These are phyloP conservation scores for Schizotus pectinicornis DNA, from an alignment of 2,888 invertebrate species.

Conservation along the genomic window DNA sequence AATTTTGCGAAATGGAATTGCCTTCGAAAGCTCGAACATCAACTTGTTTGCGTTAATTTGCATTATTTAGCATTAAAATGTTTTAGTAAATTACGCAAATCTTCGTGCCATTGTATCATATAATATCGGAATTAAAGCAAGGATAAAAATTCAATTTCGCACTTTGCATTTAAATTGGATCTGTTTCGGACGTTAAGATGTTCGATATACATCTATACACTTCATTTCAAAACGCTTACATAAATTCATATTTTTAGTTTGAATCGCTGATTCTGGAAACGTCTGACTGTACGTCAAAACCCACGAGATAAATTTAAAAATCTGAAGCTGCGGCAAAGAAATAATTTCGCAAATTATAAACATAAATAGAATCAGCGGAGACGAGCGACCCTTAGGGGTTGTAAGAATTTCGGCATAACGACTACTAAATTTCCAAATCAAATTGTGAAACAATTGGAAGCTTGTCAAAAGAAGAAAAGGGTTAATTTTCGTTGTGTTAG, in stretches of 20 bases:
- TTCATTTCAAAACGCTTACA: conserved; percentile 11
- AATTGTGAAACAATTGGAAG: too few species aligned
- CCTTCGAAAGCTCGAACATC: conserved; percentile 38
- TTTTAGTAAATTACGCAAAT: conserved; percentile 40
- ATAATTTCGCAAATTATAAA: too few species aligned
- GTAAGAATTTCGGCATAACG: too few species aligned
- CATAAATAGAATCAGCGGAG: too few species aligned
- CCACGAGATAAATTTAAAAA: background rate
- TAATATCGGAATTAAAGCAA: conserved; percentile 29
- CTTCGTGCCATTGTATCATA: conserved; percentile 36
- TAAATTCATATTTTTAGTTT: conserved; percentile 16
- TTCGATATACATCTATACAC: conserved; percentile 16
- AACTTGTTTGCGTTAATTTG: conserved; percentile 45
- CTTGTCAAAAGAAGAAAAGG: too few species aligned
- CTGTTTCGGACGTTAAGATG: conserved; percentile 9
- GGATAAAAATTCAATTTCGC: conserved; percentile 30
- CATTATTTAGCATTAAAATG: conserved; percentile 45
- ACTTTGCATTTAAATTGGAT: conserved; percentile 31
- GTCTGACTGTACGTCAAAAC: background rate
- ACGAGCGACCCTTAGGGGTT: too few species aligned
- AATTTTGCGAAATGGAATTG: conserved; percentile 35
- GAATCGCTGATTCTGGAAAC: background rate
- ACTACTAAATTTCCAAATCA: too few species aligned
- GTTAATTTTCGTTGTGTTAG: too few species aligned
- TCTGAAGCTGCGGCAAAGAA: too few species aligned